Base-by-base conservation (phyloP, 2,797 vertebrate species). In the Dendrocincla fuliginosa region DNA sequence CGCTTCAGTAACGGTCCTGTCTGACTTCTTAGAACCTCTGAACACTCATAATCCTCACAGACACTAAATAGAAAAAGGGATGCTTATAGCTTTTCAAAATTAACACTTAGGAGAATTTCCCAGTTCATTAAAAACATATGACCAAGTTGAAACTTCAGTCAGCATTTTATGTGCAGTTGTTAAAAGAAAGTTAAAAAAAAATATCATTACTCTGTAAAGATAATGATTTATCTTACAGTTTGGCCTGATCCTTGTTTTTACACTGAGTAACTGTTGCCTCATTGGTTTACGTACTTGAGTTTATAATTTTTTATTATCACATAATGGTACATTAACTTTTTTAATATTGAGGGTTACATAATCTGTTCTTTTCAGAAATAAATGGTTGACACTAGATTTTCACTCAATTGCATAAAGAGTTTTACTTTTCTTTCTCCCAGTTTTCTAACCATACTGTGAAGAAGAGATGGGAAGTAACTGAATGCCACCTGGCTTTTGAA, bases 401-500 rank as follows among this genome's bases (percentile, higher is more conserved):
- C 8, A 50, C 61, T 78, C 49, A 22, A 44, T 47, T 50, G 25
- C 32, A 33, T 85, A 22, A 30, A 85, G 46, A 88, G 33, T 87
- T 92, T 84, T 80, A 57, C 82, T 96, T 87, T 91, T 71, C 44
- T 71, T 88, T 77, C 35, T 93, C 56, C 12, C 4, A 6, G n/a
- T 80, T 94, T 93, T 87, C 53, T 69, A 82, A 77, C 57, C 73
- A 61, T 71, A 60, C 41, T 83, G 71, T 73, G 81, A 93, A 46
- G 73, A 86, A 67, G 80, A 88, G 63, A 89, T 49, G 47, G 74
- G 71, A 93, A 91, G 73, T 49, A 80, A 73, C 79, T 65, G 70
- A 81, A 78, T 92, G 78, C 95, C 95, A 96, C 95, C 93, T 96
- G 95, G 91, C 90, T 96, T 96, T 96, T 93, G 49, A 93, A 78